Conservation (phyloP, 2,797 vertebrate species). For the Anomalospiza imberbis region DNA sequence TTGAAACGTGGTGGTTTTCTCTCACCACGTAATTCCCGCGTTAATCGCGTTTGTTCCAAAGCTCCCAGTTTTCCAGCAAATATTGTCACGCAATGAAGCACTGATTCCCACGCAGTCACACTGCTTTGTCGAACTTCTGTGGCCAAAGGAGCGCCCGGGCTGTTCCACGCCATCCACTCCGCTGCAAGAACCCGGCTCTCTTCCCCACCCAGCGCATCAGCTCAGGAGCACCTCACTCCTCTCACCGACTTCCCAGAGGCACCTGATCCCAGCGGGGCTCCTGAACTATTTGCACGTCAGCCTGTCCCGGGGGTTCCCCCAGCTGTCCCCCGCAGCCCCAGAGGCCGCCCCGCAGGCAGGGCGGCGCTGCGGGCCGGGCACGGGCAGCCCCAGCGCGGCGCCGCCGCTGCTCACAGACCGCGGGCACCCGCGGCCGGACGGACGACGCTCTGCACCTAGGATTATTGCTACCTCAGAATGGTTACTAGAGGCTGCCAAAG, state of each 20-base stretch:
- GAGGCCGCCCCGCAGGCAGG: fast-evolving
- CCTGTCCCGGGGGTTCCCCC: neutral
- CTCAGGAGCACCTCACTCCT: neutral
- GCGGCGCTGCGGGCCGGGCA: neutral
- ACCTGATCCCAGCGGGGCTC: neutral
- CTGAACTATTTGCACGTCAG: neutral
- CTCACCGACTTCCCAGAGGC: neutral
- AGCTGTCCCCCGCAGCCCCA: fast-evolving
- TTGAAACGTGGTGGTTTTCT: neutral
- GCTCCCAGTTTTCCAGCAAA: neutral
- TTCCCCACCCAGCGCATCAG: neutral
- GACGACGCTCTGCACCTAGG: fast-evolving
- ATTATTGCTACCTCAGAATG: fast-evolving
- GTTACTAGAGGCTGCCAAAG: neutral
- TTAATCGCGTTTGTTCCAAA: neutral
- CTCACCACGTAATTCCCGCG: neutral
- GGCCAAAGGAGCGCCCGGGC: neutral
- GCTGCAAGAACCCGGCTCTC: neutral
- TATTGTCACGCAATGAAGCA: neutral
- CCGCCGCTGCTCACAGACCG: fast-evolving
- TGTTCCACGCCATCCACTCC: fast-evolving
- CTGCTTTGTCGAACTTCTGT: neutral
- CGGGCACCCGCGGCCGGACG: fast-evolving
- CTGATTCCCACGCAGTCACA: neutral
- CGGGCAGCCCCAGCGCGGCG: neutral